A percentile compares a stretch with the other conserved stretches of the same genome.
These are phyloP conservation scores for Porphyrio hochstetteri DNA, from an alignment of 2,113 vertebrate genomes.

Conservation along the genomic window DNA sequence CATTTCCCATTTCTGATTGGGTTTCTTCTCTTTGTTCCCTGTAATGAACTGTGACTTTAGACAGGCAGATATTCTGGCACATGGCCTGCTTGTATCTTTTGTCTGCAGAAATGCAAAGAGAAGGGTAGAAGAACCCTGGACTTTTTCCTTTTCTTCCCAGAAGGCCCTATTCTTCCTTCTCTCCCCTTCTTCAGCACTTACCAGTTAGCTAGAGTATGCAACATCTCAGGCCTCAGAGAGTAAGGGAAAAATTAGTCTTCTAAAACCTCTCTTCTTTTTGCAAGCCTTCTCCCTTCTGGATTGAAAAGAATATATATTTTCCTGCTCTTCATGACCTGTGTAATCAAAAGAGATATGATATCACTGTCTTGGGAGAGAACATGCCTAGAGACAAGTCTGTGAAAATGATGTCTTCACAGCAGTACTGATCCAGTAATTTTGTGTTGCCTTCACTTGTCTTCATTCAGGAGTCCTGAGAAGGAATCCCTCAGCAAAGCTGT, in stretches of 20 bases:
- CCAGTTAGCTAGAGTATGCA: not conserved
- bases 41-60: not conserved
- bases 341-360: not conserved
- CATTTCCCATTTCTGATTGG: not conserved
- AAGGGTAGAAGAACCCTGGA: not conserved
- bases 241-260: not conserved
- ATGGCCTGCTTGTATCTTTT: not conserved
- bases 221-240: not conserved
- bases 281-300: not conserved
- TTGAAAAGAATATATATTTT: not conserved
- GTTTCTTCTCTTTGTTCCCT: not conserved
- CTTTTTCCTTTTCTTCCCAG: not conserved
- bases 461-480: conserved; percentile 81
- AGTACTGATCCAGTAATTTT: not conserved
- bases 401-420: not conserved
- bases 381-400: not conserved
- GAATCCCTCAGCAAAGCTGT: conserved; percentile 85
- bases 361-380: not conserved
- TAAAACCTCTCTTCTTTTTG: not conserved
- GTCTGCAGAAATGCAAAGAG: not conserved
- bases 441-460: not conserved
- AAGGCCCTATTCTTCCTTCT: not conserved
- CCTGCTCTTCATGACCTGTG: not conserved
- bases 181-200: not conserved
- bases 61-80: not conserved